Conservation (phyloP, 2,797 vertebrate species). For the Sebastes diaconus region DNA sequence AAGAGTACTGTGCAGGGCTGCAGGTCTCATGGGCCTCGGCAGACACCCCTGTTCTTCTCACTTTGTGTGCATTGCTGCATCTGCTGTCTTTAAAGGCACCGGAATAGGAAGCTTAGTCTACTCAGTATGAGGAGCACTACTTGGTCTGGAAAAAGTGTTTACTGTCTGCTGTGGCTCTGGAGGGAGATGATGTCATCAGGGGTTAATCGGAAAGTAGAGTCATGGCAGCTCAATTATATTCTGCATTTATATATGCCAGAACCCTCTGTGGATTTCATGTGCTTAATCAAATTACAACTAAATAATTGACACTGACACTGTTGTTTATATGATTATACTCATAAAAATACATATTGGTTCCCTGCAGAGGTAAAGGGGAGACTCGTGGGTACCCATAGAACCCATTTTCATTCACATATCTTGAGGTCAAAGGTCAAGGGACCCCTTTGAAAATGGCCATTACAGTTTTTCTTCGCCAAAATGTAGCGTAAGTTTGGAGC, state of each 20-base stretch:
- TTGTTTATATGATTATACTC: background rate
- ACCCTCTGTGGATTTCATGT: background rate
- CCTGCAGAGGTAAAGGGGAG: background rate
- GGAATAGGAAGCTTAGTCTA: background rate
- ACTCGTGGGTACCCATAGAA: no score
- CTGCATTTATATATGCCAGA: background rate
- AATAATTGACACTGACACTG: no score
- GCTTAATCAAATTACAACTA: background rate
- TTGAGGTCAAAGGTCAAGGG: background rate
- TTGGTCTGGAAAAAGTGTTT: background rate
- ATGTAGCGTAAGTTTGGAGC: no score
- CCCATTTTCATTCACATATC: no score
- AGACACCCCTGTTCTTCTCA: background rate
- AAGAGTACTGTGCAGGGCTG: background rate
- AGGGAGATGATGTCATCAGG: background rate
- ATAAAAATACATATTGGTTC: background rate
- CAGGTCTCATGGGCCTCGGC: background rate
- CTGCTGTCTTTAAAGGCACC: background rate
- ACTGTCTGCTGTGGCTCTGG: background rate
- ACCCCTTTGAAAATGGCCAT: no score
- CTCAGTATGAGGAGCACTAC: background rate
- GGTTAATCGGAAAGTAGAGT: background rate
- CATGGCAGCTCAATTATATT: background rate
- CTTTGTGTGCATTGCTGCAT: background rate
- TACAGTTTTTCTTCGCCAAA: no score